Conservation (phyloP, 2,888 invertebrate species). For the Lordiphosa fenestrarum region DNA sequence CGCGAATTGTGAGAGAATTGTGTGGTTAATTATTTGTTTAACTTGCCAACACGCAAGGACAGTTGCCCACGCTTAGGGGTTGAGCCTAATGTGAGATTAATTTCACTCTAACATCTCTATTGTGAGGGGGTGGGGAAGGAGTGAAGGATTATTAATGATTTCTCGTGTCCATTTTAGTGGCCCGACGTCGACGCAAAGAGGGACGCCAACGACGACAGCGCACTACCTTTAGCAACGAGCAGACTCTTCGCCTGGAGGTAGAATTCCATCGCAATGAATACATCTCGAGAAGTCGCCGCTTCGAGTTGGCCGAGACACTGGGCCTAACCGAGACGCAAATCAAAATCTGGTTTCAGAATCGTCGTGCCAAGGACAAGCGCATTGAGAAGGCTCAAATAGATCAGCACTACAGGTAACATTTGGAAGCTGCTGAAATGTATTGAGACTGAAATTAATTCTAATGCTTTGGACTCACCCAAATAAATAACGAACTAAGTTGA, state of each 20-base stretch:
- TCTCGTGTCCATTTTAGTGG: conserved; percentile 83
- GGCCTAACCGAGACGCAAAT: conserved; percentile 89
- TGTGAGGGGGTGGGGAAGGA: conserved; percentile 29
- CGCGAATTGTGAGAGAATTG: conserved; percentile 43
- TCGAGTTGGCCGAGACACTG: conserved; percentile 88
- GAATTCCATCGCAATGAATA: conserved; percentile 96
- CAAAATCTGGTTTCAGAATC: conserved; percentile 96
- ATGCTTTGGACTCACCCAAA: too few relatives aligned
- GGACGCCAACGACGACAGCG: conserved; percentile 93
- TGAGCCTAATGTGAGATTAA: conserved; percentile 70
- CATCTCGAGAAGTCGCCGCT: conserved; percentile 91
- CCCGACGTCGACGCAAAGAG: conserved; percentile 91
- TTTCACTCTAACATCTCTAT: conserved; percentile 69
- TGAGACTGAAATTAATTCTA: too few relatives aligned
- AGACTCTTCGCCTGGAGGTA: conserved; percentile 92
- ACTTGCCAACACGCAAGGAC: conserved; percentile 54
- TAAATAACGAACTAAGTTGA: too few relatives aligned
- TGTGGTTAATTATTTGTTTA: conserved; percentile 75
- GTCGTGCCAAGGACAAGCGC: conserved; percentile 96
- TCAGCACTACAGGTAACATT: conserved; percentile 91
- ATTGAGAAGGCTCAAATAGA: conserved; percentile 97
- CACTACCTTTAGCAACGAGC: conserved; percentile 96
- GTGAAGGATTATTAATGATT: conserved; percentile 3
- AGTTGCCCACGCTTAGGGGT: conserved; percentile 12
- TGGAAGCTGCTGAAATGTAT: too few relatives aligned